Evolutionary conservation across 1,140 invertebrate genomes (phyloP).

Genomic region (Achatina immaculata): DNA sequence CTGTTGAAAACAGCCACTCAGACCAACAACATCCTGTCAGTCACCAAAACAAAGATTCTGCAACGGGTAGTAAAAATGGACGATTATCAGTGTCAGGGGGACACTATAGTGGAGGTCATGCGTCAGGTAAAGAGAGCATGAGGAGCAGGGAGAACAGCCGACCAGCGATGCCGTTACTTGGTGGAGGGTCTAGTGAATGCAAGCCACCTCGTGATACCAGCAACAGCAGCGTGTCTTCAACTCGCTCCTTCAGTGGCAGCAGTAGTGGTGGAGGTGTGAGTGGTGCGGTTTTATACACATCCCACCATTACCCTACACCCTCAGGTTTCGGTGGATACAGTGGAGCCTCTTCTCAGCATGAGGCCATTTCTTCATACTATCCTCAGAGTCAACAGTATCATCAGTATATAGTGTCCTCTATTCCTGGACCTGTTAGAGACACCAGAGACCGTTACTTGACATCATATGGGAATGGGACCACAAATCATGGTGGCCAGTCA

Average conservation of each 20-base stretch:
- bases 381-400: neutral
- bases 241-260: constrained; percentile 45
- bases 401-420: neutral
- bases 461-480: neutral
- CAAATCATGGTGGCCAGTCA: neutral
- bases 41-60: constrained; percentile 15
- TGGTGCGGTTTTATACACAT: neutral
- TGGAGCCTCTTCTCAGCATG: constrained; percentile 20
- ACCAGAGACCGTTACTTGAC: constrained; percentile 4
- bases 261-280: constrained; percentile 30
- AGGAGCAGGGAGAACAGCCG: constrained; percentile 31
- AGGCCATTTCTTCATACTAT: neutral
- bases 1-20: neutral
- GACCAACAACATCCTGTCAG: neutral
- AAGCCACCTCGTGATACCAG: constrained; percentile 54
- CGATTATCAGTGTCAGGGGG: constrained; percentile 40
- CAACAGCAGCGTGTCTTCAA: constrained; percentile 61
- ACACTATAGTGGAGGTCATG: constrained; percentile 20
- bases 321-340: constrained; percentile 12
- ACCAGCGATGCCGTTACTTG: constrained; percentile 13
- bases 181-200: constrained; percentile 13
- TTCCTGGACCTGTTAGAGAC: constrained; percentile 3
- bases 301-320: constrained; percentile 5
- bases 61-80: constrained; percentile 38
- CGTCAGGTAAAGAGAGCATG: constrained; percentile 18